Evolutionary conservation across 2,113 vertebrate genomes (phyloP), one percentile per base, ranked within the genome.

Genomic region (Origma solitaria): DNA sequence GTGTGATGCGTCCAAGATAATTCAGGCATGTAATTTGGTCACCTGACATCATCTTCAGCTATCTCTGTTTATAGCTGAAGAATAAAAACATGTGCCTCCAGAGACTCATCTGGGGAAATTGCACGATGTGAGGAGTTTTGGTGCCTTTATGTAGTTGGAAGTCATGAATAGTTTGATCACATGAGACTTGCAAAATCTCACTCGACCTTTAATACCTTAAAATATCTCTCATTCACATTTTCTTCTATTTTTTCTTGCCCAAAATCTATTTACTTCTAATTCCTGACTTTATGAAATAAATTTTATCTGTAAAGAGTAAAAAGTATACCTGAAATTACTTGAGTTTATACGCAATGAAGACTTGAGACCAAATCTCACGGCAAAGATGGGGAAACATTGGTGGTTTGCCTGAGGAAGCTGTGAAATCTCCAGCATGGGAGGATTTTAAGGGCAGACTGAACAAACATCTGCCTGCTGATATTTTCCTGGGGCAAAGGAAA

Each of bases 1-100:
- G 2, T 4, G 3, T 47, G 4, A 7, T n/a, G 28, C 1, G 2
- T 49, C 11, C 2, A 2, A 45, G n/a, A 6, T 69, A 40, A 19
- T 70, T 86, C 35, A 73, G 28, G 15, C 6, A 9, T 45, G 7
- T 31, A 23, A 75, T 70, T 18, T 51, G 6, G 27, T 75, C 47
- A 82, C 38, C 23, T 58, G 54, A 68, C 1, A 3, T 25, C n/a
- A 58, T 15, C 27, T 85, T 56, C 47, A 83, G 3, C 19, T 45
- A 15, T 45, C 18, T 50, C 42, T 84, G 25, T 70, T 91, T 49
- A 15, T 27, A n/a, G 19, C 3, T 54, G 57, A 77, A 4, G 4
- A 38, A 65, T 13, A 53, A 69, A 77, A 81, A 24, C 7, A 12
- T 2, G 2, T 56, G 30, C 10, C 25, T 84, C 33, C 27, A 75